Conservation (phyloP, 2,113 vertebrate species). For the Hyperoodon ampullatus region DNA sequence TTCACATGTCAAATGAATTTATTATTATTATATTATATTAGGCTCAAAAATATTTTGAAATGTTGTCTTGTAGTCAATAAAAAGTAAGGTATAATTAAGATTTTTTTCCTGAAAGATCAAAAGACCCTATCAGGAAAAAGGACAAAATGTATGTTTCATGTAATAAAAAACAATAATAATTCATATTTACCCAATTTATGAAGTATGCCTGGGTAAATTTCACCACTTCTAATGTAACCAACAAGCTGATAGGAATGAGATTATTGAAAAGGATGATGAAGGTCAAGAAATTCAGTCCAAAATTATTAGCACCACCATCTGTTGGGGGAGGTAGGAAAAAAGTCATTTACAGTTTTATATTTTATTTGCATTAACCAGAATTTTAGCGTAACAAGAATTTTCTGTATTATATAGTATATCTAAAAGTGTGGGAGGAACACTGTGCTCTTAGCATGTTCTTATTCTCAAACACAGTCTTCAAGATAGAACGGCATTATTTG, state of each 20-base stretch:
- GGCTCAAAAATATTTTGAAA: constrained; percentile 21
- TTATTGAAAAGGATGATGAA: constrained; percentile 99
- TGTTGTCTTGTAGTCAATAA: not conserved
- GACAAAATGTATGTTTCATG: not conserved
- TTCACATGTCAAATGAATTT: not conserved
- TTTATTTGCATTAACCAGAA: not conserved
- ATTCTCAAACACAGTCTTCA: constrained; percentile 15
- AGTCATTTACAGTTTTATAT: constrained; percentile 27
- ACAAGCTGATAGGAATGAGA: constrained; percentile 98
- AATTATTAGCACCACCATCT: constrained; percentile 98
- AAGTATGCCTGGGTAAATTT: constrained; percentile 99
- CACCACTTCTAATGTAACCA: constrained; percentile 98
- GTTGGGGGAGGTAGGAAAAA: constrained; percentile 79
- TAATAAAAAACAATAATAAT: constrained; percentile 3
- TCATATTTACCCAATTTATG: constrained; percentile 97
- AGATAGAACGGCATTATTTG: not conserved
- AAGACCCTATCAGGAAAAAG: not conserved
- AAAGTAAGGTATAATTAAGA: constrained; percentile 11
- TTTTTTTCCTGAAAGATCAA: not conserved
- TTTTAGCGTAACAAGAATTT: not conserved
- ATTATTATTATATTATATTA: not conserved
- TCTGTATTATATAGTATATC: not conserved
- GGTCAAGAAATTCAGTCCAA: constrained; percentile 98
- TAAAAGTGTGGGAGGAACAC: not conserved
- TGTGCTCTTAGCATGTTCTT: not conserved